phyloP scores from a whole-genome alignment of 2,888 invertebrate genomes.

The Lasioglossum leucozonium region DNA sequence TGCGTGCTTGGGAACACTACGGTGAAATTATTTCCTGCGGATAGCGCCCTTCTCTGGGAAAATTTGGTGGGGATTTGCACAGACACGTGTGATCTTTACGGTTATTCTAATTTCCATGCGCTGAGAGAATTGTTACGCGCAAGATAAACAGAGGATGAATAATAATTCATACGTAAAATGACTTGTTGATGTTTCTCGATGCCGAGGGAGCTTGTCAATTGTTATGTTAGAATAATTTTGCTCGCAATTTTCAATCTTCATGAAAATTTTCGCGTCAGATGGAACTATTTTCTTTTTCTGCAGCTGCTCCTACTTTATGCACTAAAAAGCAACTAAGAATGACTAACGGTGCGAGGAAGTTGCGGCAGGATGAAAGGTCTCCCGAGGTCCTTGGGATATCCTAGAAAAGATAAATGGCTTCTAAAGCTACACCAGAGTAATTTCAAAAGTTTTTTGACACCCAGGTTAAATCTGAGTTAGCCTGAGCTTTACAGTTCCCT shows the following conservation, averaged over 20 bases:
- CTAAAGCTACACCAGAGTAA: background rate
- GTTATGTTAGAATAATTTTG: no score
- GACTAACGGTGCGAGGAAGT: background rate
- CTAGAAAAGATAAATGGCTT: background rate
- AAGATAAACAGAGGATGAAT: background rate
- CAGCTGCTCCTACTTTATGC: background rate
- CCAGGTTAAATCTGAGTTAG: background rate
- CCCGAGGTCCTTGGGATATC: background rate
- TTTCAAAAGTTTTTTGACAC: background rate
- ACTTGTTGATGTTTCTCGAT: background rate
- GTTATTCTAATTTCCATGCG: background rate
- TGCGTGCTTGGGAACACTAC: background rate
- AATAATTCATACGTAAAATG: background rate
- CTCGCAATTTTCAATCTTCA: background rate
- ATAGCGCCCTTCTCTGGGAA: background rate
- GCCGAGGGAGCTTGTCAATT: no score
- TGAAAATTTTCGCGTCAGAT: background rate
- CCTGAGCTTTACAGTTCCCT: background rate
- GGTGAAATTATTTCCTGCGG: background rate
- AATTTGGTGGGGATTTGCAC: background rate
- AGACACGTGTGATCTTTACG: background rate
- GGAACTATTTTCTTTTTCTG: background rate
- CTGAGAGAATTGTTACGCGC: background rate
- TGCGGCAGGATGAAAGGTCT: background rate
- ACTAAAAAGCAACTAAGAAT: background rate